Conservation (phyloP, 2,113 vertebrate species). For the Hyaena hyaena region DNA sequence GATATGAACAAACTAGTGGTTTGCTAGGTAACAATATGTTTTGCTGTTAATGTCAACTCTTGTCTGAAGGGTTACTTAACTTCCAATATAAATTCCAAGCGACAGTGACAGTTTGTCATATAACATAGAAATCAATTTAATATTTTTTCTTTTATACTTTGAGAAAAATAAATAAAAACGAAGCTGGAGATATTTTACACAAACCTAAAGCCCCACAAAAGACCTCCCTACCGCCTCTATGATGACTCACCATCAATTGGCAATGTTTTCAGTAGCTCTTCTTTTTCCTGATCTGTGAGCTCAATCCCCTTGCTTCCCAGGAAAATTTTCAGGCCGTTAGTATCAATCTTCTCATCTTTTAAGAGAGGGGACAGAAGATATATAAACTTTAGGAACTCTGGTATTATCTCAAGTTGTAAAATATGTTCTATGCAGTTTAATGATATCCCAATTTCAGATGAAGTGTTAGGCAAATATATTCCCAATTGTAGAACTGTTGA, state of each 20-base stretch:
- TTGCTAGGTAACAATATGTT: neutral
- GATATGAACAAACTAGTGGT: neutral
- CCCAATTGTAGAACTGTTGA: neutral
- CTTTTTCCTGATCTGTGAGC: constrained; percentile 19
- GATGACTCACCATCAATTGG: constrained; percentile 35
- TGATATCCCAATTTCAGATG: neutral
- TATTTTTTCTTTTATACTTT: neutral
- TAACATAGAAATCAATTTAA: neutral
- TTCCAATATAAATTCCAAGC: neutral
- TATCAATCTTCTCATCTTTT: constrained; percentile 46
- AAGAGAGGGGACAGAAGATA: neutral
- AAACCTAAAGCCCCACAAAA: neutral
- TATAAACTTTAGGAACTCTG: neutral
- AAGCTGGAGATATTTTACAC: neutral
- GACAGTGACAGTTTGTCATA: neutral
- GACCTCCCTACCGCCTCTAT: neutral
- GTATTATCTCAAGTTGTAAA: neutral
- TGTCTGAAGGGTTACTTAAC: neutral
- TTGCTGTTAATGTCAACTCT: neutral
- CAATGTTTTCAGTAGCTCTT: neutral
- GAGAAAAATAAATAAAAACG: neutral
- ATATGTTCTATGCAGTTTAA: neutral
- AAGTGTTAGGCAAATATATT: neutral
- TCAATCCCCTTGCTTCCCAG: constrained; percentile 6
- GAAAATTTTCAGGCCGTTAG: neutral